These are phyloP conservation scores for Poeciliopsis retropinna DNA, from an alignment of 2,113 vertebrate genomes.

Conservation along the genomic window DNA sequence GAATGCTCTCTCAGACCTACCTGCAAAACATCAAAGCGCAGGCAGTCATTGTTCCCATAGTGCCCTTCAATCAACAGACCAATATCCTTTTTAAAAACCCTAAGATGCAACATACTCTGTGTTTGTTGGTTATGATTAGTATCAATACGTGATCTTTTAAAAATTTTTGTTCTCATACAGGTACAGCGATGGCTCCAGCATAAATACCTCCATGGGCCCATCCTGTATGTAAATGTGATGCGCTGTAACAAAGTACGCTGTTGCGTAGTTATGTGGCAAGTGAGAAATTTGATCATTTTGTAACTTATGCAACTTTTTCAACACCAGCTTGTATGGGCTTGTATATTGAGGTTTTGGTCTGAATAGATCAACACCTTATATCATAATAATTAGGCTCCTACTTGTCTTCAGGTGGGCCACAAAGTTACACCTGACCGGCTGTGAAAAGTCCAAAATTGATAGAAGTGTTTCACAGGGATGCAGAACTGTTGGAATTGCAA, in stretches of 20 bases:
- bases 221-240: neutral
- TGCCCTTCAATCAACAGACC: slow-evolving; percentile 84
- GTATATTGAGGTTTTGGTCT: neutral
- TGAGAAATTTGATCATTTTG: neutral
- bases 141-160: neutral
- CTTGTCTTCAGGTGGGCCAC: too few species aligned
- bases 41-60: slow-evolving; percentile 85
- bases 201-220: neutral
- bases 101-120: neutral
- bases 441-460: too few species aligned
- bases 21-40: slow-evolving; percentile 82
- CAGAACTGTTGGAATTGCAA: too few species aligned
- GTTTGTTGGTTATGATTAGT: neutral
- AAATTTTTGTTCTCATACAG: neutral
- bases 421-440: too few species aligned
- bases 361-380: too few species aligned
- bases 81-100: slow-evolving; percentile 77
- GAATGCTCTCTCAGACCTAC: slow-evolving; percentile 85
- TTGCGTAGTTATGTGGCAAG: neutral
- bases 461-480: too few species aligned
- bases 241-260: neutral
- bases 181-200: neutral
- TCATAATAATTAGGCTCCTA: too few species aligned
- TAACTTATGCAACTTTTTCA: neutral
- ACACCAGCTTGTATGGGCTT: neutral